phyloP scores from a whole-genome alignment of 2,888 invertebrate species.

The Drosophila villosipedis region DNA sequence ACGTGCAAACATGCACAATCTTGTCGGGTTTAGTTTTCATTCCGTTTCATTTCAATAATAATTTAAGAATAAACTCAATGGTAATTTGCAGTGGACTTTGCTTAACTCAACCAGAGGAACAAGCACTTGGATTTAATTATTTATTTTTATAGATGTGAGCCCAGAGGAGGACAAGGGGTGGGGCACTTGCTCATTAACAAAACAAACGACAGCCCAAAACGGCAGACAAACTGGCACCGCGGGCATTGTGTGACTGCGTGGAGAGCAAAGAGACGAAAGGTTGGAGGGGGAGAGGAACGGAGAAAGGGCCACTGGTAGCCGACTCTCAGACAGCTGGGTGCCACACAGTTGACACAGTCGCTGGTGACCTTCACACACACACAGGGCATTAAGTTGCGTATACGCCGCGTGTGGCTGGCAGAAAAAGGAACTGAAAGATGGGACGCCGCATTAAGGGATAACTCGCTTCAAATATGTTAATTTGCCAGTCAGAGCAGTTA shows the following conservation, averaged over 20 bases:
- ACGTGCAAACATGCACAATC: constrained; percentile 44
- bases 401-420: constrained; percentile 43
- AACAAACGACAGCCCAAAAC: constrained; percentile 53
- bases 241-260: constrained; percentile 14
- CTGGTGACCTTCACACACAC: constrained; percentile 49
- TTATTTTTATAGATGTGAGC: constrained; percentile 42
- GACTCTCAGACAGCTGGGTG: constrained; percentile 53
- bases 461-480: constrained; percentile 73
- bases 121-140: constrained; percentile 58
- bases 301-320: constrained; percentile 6
- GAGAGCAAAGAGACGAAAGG: background rate
- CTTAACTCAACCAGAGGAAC: constrained; percentile 42
- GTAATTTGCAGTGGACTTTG: background rate
- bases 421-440: constrained; percentile 44
- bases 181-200: constrained; percentile 58
- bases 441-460: constrained; percentile 66
- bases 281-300: background rate
- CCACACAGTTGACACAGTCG: constrained; percentile 21
- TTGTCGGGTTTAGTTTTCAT: constrained; percentile 15
- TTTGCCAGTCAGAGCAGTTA: constrained; percentile 53
- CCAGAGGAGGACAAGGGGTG: background rate
- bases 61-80: constrained; percentile 22
- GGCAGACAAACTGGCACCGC: constrained; percentile 56
- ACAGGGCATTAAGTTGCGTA: constrained; percentile 44
- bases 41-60: constrained; percentile 29